Conservation (phyloP, 64 coral and sea anemone genomes). For the Actinia tenebrosa region DNA sequence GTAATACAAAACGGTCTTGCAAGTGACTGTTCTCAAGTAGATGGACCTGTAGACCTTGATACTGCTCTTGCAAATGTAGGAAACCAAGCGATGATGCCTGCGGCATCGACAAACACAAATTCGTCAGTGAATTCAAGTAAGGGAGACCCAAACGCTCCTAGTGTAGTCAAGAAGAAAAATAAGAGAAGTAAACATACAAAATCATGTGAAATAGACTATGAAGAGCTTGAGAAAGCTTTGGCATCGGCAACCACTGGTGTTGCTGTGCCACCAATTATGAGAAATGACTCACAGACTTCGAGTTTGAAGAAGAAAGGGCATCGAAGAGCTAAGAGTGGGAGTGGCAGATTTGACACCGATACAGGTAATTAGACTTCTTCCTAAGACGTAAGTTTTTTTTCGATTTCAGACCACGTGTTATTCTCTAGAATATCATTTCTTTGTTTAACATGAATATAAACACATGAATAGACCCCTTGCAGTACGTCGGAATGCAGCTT, state of each 20-base stretch:
- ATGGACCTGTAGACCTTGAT: constrained; percentile 49
- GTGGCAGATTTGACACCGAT: constrained; percentile 83
- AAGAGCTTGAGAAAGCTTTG: constrained; percentile 95
- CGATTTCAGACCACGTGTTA: too few relatives aligned
- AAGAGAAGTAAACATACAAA: constrained; percentile 88
- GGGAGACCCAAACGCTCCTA: constrained; percentile 40
- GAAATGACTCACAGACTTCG: constrained; percentile 43
- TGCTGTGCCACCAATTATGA: constrained; percentile 27
- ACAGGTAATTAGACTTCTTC: constrained; percentile 43
- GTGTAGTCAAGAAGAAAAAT: constrained; percentile 72
- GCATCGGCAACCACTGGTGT: constrained; percentile 64
- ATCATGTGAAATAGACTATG: constrained; percentile 99
- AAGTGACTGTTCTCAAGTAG: constrained; percentile 36
- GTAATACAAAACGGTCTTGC: constrained; percentile 69
- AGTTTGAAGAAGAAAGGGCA: constrained; percentile 84
- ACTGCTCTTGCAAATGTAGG: constrained; percentile 66
- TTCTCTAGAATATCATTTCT: too few relatives aligned
- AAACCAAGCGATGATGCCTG: constrained; percentile 42
- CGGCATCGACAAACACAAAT: constrained; percentile 19
- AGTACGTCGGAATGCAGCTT: too few relatives aligned
- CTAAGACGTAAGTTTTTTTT: too few relatives aligned
- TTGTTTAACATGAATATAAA: too few relatives aligned
- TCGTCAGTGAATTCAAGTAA: constrained; percentile 43
- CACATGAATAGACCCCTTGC: too few relatives aligned
- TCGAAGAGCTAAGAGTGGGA: constrained; percentile 75